Base-by-base conservation (phyloP, 2,888 invertebrate genomes). In the Pomacea canaliculata region DNA sequence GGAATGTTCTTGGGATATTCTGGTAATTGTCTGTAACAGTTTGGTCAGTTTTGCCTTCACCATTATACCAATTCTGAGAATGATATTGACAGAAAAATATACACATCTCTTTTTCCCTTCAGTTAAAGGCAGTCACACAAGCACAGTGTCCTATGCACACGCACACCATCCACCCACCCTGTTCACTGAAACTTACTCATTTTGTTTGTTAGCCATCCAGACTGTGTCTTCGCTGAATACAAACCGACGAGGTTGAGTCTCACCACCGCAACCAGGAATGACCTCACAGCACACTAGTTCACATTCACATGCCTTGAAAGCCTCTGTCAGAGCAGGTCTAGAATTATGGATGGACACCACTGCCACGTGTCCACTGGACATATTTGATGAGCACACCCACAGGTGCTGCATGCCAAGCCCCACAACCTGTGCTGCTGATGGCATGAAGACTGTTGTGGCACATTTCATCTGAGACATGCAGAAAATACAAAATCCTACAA, bases 201-300 rank as follows among this genome's bases (percentile, higher is more conserved):
- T 94, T 84, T 95, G 95, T 83, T 95, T 95, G 13, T 97, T 97
- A 75, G 96, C 97, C 93, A 97, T 94, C 97, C 97, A 97, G n/a
- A 97, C 95, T 71, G 89, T 90, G 78, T 91, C 90, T 23, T 89
- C 88, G 8, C 79, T 78, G 79, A 88, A 88, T 13, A 86, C 78
- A 62, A 78, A 77, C 51, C 76, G 51, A 13, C 77, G 77, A 48
- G 79, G 78, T 7, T 78, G 73, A 3, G 78, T 79, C 7, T 74
- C 80, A 2, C 62, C 63, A 3, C 84, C 85, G 75, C 80, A 85
- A 1, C 89, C 89, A 19, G 87, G 86, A 5, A 90, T 87, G 27
- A 80, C 80, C 78, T 88, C 90, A 16, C 82, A 87, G 78, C 87
- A 84, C 66, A 86, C 72, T 9, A 88, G 84, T 71, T 85, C 84